Base-by-base conservation (phyloP, 1,140 invertebrate species). In the Calliphora vicina region DNA sequence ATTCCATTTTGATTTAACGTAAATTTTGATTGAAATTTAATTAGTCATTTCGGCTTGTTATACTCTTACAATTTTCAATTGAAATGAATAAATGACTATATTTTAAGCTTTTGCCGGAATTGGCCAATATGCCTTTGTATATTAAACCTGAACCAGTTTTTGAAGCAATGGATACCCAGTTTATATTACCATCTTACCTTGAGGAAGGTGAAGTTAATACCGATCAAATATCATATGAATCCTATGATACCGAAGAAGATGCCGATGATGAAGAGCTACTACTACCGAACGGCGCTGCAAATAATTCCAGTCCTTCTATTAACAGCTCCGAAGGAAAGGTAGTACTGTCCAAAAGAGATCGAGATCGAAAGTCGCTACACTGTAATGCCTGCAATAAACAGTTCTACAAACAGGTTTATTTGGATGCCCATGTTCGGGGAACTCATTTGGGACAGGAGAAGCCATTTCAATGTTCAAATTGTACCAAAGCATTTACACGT, bases 401-500 rank as follows among this genome's bases (percentile, higher is more conserved):
- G 76, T 88, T 87, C 0, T 89, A 89, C 20, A 89, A 89, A 74
- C 82, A 88, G 10, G 86, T 88, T 26, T 89, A 89, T 35, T 72
- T 89, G 61, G 88, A 89, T 83, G 88, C 88, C 1, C 88, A 89
- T 27, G 88, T 89, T 78, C 86, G 87, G 9, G 89, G 85, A 43
- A 86, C 89, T 1, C 88, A 89, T 50, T 85, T 89, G 82, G 88
- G 88, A 2, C 85, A 88, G 27, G 80, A 86, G 2, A 89, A 89
- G 76, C 88, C 88, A 5, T 89, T 89, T 45, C 84, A 87, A 0
- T 89, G 88, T 26, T 71, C 83, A 57, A 81, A 82, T 80, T 89
- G 88, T 27, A 84, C 87, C 42, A 88, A 88, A 29, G 84, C 84
- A 8, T 89, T 87, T 74, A 89, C 88, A 8, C 86, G 88, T 9